Conservation (phyloP, 2,113 vertebrate genomes). For the Tetraodon nigroviridis region DNA sequence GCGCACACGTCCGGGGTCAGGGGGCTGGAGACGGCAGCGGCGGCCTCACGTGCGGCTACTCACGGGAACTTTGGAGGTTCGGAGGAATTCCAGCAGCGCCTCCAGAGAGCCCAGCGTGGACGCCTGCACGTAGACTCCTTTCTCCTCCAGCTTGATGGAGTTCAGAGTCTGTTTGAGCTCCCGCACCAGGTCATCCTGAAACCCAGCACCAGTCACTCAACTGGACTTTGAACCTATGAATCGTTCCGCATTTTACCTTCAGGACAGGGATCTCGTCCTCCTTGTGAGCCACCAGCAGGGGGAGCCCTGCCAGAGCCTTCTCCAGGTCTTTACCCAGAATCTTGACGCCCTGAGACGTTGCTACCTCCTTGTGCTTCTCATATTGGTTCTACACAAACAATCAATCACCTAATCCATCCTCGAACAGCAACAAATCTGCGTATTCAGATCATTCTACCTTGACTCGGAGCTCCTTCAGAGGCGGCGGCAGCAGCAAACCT, state of each 20-base stretch:
- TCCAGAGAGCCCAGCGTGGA: constrained; percentile 96
- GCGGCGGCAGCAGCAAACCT: constrained; percentile 91
- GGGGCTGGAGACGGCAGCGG: not conserved
- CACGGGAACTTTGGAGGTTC: constrained; percentile 76
- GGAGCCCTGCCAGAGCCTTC: constrained; percentile 91
- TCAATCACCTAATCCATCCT: not conserved
- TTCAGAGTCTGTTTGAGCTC: constrained; percentile 96
- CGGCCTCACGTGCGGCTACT: not conserved
- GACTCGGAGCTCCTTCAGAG: constrained; percentile 93
- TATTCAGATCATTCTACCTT: constrained; percentile 74
- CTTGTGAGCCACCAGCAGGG: constrained; percentile 87
- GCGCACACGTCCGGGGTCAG: not conserved
- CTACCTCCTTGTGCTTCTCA: constrained; percentile 96
- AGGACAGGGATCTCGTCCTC: constrained; percentile 95
- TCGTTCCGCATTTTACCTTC: constrained; percentile 73
- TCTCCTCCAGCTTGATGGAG: constrained; percentile 96
- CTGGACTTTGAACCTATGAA: not conserved
- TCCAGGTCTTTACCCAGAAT: constrained; percentile 97
- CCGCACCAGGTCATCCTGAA: constrained; percentile 89
- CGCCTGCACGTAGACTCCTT: constrained; percentile 97
- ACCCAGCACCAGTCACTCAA: constrained; percentile 2
- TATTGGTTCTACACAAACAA: constrained; percentile 83
- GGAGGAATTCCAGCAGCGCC: constrained; percentile 94
- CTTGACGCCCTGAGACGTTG: constrained; percentile 93
- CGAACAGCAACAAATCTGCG: not conserved